These are phyloP conservation scores for Pantherophis alleghaniensis DNA, from an alignment of 2,797 vertebrate species.

Conservation along the genomic window DNA sequence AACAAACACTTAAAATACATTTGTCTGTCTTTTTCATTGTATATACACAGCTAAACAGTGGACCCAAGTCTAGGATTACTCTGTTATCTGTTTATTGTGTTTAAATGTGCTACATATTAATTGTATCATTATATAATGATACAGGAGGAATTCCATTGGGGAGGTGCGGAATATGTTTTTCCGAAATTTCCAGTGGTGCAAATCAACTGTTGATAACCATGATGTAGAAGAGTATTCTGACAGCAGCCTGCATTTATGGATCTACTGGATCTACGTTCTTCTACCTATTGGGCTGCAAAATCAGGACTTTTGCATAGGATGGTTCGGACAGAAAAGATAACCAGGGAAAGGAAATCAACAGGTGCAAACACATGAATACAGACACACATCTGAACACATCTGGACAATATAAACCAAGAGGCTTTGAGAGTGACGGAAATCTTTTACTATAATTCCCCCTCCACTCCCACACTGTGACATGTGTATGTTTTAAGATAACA, in stretches of 20 bases:
- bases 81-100: too few species aligned
- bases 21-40: neutral
- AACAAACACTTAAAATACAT: neutral
- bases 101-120: too few species aligned
- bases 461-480: neutral
- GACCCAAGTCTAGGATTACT: too few species aligned
- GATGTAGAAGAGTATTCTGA: neutral
- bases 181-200: neutral
- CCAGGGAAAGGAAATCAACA: neutral
- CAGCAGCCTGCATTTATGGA: neutral
- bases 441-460: neutral
- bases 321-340: neutral
- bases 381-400: neutral
- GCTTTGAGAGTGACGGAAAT: neutral
- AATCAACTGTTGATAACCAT: neutral
- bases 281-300: neutral
- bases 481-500: neutral
- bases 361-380: neutral
- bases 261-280: neutral
- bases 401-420: neutral
- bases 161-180: neutral
- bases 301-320: neutral
- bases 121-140: neutral
- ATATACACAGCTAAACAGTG: neutral
- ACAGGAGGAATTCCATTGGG: neutral